Percentiles rank a stretch among this genome's conserved stretches.
Evolutionary conservation across 1,140 invertebrate genomes (phyloP).

Genomic region (Drosophila nikananu): DNA sequence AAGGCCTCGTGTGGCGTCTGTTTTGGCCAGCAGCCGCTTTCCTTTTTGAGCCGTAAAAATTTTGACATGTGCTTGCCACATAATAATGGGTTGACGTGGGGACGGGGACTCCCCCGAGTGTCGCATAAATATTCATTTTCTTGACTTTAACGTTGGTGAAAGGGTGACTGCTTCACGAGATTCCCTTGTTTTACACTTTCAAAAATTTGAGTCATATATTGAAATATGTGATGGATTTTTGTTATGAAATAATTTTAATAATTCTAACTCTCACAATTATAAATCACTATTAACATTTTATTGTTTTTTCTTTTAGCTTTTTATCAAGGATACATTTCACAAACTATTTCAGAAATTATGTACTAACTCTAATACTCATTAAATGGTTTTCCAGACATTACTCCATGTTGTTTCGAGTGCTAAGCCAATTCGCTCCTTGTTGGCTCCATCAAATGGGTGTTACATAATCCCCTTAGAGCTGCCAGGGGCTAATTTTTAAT

Average conservation of each 20-base stretch:
- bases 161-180: conserved; percentile 48
- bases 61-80: conserved; percentile 80
- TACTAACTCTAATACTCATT: neutral
- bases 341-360: neutral
- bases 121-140: conserved; percentile 84
- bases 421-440: conserved; percentile 16
- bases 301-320: neutral
- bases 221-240: neutral
- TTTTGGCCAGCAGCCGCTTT: conserved; percentile 48
- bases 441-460: conserved; percentile 79
- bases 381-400: neutral
- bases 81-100: conserved; percentile 56
- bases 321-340: neutral
- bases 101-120: conserved; percentile 49
- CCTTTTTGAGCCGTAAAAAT: conserved; percentile 71
- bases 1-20: conserved; percentile 16
- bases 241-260: neutral
- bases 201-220: neutral
- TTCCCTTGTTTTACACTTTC: neutral
- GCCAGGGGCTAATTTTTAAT: conserved; percentile 79
- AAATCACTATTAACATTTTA: neutral
- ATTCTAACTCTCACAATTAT: neutral
- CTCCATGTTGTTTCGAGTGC: conserved; percentile 11
- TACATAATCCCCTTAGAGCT: conserved; percentile 74
- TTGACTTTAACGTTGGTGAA: conserved; percentile 71